phyloP scores from a whole-genome alignment of 2,797 vertebrate genomes.

The Cheirogaleus major region DNA sequence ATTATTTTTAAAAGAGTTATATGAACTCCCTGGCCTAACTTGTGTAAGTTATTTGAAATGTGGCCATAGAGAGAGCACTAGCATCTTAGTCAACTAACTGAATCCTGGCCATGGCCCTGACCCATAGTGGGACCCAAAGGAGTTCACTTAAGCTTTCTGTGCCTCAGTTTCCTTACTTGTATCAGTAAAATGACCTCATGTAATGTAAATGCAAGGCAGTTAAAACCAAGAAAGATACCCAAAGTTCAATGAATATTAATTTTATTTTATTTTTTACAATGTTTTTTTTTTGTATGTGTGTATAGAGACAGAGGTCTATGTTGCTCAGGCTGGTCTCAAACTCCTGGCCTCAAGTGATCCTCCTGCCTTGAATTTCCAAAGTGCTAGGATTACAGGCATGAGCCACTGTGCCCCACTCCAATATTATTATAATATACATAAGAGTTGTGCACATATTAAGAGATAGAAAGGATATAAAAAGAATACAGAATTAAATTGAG shows the following conservation, averaged over 20 bases:
- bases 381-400: background rate
- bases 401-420: background rate
- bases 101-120: background rate
- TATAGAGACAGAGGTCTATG: background rate
- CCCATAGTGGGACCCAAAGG: background rate
- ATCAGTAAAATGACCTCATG: background rate
- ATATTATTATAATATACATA: background rate
- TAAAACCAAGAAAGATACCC: background rate
- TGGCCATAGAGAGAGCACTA: background rate
- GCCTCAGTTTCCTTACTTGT: slow-evolving; percentile 4
- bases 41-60: background rate
- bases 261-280: too few relatives aligned
- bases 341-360: background rate
- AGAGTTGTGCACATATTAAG: background rate
- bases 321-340: background rate
- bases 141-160: background rate
- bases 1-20: background rate
- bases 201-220: background rate
- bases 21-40: background rate
- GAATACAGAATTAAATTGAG: background rate
- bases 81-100: background rate
- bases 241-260: background rate
- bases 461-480: background rate
- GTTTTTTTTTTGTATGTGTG: background rate
- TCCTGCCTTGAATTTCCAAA: background rate